Percentiles rank a stretch among this genome's conserved stretches.
These are phyloP conservation scores for Tetrax tetrax DNA, from an alignment of 2,113 vertebrate species.

Conservation along the genomic window DNA sequence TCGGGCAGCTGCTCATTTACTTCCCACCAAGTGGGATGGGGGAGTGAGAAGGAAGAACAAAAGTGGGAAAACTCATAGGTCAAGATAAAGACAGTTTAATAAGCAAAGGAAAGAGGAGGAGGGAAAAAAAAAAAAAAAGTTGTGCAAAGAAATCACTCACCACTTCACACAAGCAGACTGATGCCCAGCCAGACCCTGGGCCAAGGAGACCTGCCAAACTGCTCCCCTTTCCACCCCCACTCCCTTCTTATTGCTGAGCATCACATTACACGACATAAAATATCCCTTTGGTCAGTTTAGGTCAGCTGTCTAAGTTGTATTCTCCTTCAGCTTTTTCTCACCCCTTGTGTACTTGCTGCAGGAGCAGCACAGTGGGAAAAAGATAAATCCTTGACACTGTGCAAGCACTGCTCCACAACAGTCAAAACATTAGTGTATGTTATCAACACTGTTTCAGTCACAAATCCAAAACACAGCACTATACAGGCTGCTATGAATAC, in stretches of 20 bases:
- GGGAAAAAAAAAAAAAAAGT: too few species aligned
- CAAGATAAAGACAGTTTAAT: not conserved
- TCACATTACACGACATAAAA: not conserved
- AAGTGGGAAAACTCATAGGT: not conserved
- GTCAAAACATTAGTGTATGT: not conserved
- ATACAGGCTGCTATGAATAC: not conserved
- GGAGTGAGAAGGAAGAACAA: not conserved
- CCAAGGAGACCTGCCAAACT: not conserved
- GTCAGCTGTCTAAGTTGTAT: not conserved
- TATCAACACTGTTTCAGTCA: not conserved
- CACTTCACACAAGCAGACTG: not conserved
- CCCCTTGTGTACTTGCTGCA: not conserved
- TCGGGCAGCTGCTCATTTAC: not conserved
- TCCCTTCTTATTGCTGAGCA: not conserved
- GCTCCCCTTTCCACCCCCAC: too few species aligned
- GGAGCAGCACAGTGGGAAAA: not conserved
- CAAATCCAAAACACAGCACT: not conserved
- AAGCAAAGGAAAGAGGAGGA: not conserved
- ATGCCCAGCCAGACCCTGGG: not conserved
- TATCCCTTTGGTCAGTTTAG: not conserved
- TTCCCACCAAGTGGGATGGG: not conserved
- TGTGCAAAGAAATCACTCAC: not conserved
- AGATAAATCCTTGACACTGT: not conserved
- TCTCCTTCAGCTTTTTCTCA: not conserved
- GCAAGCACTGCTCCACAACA: not conserved